These are phyloP conservation scores for Anagrus nilaparvatae DNA, from an alignment of 1,140 invertebrate genomes.

Conservation along the genomic window DNA sequence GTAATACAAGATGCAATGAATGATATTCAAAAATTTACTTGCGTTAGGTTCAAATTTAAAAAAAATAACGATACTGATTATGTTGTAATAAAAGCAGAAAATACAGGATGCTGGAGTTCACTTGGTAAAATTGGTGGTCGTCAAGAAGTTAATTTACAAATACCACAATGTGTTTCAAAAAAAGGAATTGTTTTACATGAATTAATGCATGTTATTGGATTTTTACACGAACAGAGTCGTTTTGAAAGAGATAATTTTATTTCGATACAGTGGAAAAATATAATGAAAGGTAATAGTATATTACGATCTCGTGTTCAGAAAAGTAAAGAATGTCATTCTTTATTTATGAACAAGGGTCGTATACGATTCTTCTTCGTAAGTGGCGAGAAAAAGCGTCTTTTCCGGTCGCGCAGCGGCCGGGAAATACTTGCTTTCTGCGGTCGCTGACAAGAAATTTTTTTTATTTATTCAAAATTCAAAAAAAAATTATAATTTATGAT, in stretches of 20 bases:
- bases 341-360: too few relatives aligned
- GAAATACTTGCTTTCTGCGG: too few relatives aligned
- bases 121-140: slow-evolving; percentile 60
- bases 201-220: slow-evolving; percentile 75
- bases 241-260: slow-evolving; percentile 69
- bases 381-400: too few relatives aligned
- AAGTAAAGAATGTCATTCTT: too few relatives aligned
- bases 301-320: too few relatives aligned
- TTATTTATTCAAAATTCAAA: too few relatives aligned
- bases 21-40: slow-evolving; percentile 61
- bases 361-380: too few relatives aligned
- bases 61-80: slow-evolving; percentile 52
- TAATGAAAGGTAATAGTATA: slow-evolving; percentile 52
- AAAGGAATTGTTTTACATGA: slow-evolving; percentile 75
- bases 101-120: slow-evolving; percentile 72
- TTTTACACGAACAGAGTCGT: slow-evolving; percentile 79
- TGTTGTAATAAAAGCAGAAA: slow-evolving; percentile 52
- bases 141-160: slow-evolving; percentile 64
- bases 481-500: too few relatives aligned
- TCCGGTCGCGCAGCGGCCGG: too few relatives aligned
- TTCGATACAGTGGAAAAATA: slow-evolving; percentile 60
- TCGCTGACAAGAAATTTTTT: too few relatives aligned
- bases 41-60: slow-evolving; percentile 60
- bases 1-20: slow-evolving; percentile 53
- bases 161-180: slow-evolving; percentile 60